Evolutionary conservation across 2,797 vertebrate genomes (phyloP), one percentile per base, ranked within the genome.

Genomic region (Spheniscus humboldti): DNA sequence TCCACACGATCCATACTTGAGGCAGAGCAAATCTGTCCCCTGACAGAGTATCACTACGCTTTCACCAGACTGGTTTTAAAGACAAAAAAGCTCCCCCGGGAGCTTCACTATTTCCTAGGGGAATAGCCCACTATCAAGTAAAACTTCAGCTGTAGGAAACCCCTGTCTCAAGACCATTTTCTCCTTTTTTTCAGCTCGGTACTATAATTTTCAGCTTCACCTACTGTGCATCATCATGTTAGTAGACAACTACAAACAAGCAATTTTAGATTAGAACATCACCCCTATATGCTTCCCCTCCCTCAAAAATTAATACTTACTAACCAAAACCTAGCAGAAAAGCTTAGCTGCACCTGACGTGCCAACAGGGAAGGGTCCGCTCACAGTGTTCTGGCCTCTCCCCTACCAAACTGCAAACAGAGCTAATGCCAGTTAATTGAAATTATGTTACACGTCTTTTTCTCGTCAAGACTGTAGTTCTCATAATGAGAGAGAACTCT

Each of bases 261-360:
- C 3, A 31, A 28, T 27, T 91, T 77, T 57, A 83, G 31, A 17
- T 18, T 19, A 74, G 28, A 84, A 24, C 11, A 24, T 0, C 3
- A 56, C 2, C 13, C 14, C 27, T 45, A 2, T 0, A 0, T 19
- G 37, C 10, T 64, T 30, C 37, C 15, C 23, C 28, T 53, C 39
- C 64, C 25, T 86, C 80, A 62, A 47, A 74, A 85, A 31, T 4
- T 13, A 23, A 57, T 4, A 18, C 17, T 56, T 37, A 18, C 24
- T 39, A 67, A 56, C 23, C 62, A 43, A 78, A 80, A 28, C 33
- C 16, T 30, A 35, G 28, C 53, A 53, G 50, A 55, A 63, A 47
- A 80, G 55, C 41, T 48, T 2, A n/a, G 48, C 64, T 86, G 64
- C 27, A 83, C 31, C 62, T 13, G 10, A 13, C 0, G 0, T 11